Conservation (phyloP, 1,140 invertebrate genomes). For the Drosophila oshimai region DNA sequence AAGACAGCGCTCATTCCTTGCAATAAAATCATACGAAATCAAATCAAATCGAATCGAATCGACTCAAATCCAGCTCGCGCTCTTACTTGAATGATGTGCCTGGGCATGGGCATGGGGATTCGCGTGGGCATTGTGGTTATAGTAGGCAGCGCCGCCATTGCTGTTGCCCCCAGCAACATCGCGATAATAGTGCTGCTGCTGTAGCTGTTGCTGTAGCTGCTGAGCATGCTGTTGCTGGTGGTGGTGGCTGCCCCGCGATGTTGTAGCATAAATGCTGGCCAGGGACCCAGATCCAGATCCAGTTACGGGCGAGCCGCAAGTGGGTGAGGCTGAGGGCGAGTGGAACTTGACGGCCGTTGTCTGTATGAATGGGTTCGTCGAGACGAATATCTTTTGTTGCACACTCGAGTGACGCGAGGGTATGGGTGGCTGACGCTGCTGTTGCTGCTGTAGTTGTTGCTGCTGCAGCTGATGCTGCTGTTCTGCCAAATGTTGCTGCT, state of each 20-base stretch:
- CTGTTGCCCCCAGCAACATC: slow-evolving; percentile 62
- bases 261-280: slow-evolving; percentile 71
- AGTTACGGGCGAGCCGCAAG: slow-evolving; percentile 62
- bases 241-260: slow-evolving; percentile 46
- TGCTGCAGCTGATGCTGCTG: slow-evolving; percentile 58
- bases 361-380: slow-evolving; percentile 82
- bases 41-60: slow-evolving; percentile 42
- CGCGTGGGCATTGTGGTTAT: slow-evolving; percentile 57
- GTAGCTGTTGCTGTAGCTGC: slow-evolving; percentile 38
- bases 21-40: slow-evolving; percentile 44
- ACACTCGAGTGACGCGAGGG: slow-evolving; percentile 79
- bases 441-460: slow-evolving; percentile 60
- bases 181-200: slow-evolving; percentile 59
- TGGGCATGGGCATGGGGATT: slow-evolving; percentile 43
- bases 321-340: slow-evolving; percentile 75
- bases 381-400: slow-evolving; percentile 82
- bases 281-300: slow-evolving; percentile 33
- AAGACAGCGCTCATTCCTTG: slow-evolving; percentile 39
- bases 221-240: slow-evolving; percentile 48
- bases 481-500: slow-evolving; percentile 41
- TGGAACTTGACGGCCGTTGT: slow-evolving; percentile 80
- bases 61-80: slow-evolving; percentile 42
- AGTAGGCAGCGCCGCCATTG: slow-evolving; percentile 55
- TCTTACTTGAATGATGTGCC: slow-evolving; percentile 78
- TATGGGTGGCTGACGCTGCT: slow-evolving; percentile 70